Percentiles rank a stretch among this genome's conserved stretches.
Evolutionary conservation across 2,888 invertebrate genomes (phyloP).

Genomic region (Leucania comma): DNA sequence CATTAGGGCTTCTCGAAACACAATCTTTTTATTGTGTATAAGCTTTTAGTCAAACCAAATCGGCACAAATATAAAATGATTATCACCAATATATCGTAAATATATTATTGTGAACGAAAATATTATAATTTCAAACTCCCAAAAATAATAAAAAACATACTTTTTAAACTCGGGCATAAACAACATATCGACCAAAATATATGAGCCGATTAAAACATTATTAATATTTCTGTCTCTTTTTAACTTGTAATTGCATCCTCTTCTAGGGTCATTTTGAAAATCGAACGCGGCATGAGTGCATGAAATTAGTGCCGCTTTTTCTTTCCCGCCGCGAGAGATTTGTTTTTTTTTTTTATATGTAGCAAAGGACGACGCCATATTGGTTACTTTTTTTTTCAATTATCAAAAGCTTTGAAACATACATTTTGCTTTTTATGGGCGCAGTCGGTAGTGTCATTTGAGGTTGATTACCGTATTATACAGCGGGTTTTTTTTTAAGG

Average conservation of each 20-base stretch:
- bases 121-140: conserved; percentile 58
- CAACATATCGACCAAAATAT: conserved; percentile 86
- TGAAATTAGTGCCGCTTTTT: conserved; percentile 89
- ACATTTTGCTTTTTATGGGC: conserved; percentile 70
- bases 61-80: conserved; percentile 52
- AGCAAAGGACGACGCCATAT: conserved; percentile 85
- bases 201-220: conserved; percentile 89
- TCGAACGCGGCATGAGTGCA: conserved; percentile 85
- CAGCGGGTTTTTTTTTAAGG: conserved; percentile 29
- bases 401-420: conserved; percentile 73
- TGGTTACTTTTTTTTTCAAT: conserved; percentile 78
- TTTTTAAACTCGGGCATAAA: conserved; percentile 73
- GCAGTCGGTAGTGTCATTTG: conserved; percentile 65
- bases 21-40: conserved; percentile 29
- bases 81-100: conserved; percentile 55
- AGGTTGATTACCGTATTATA: conserved; percentile 58
- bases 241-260: conserved; percentile 62
- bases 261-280: conserved; percentile 83
- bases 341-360: conserved; percentile 77
- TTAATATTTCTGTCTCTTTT: conserved; percentile 75
- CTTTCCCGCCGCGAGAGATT: conserved; percentile 85
- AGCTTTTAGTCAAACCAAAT: conserved; percentile 29
- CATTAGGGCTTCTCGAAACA: conserved; percentile 32
- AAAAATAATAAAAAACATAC: conserved; percentile 59
- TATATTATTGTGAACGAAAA: conserved; percentile 60